These are phyloP conservation scores for Suillia variegata DNA, from an alignment of 2,888 invertebrate species.

Conservation along the genomic window DNA sequence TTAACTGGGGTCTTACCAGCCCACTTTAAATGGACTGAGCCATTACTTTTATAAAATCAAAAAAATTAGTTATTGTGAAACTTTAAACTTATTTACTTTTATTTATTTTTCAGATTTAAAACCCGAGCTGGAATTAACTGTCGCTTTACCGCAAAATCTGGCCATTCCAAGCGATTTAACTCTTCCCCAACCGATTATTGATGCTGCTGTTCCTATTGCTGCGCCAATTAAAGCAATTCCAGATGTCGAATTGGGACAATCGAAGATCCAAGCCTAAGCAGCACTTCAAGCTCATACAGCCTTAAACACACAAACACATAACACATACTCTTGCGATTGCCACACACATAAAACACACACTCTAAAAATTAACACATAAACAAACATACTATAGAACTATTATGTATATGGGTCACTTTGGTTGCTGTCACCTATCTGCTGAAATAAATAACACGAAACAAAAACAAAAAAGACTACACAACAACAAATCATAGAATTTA, in stretches of 20 bases:
- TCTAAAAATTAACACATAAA: no score
- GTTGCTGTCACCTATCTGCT: constrained; percentile 39
- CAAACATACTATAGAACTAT: constrained; percentile 27
- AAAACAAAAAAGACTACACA: no score
- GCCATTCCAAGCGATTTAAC: background rate
- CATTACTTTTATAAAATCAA: no score
- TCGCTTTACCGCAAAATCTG: background rate
- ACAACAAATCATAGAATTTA: background rate
- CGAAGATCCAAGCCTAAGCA: constrained; percentile 25
- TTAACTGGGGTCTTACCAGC: no score
- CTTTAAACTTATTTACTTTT: no score
- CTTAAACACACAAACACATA: constrained; percentile 26
- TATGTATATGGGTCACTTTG: constrained; percentile 49
- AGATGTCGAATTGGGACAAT: constrained; percentile 15
- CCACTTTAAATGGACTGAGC: no score
- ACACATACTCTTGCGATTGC: no score
- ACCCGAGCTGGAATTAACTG: background rate
- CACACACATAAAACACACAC: no score
- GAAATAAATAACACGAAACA: constrained; percentile 28
- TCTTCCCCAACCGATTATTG: no score
- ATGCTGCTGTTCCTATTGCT: background rate
- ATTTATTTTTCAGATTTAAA: background rate
- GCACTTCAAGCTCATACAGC: background rate
- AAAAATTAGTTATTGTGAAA: no score
- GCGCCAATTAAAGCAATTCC: background rate